Evolutionary conservation across 2,888 invertebrate species (phyloP).

Genomic region (Caenorhabditis japonica): DNA sequence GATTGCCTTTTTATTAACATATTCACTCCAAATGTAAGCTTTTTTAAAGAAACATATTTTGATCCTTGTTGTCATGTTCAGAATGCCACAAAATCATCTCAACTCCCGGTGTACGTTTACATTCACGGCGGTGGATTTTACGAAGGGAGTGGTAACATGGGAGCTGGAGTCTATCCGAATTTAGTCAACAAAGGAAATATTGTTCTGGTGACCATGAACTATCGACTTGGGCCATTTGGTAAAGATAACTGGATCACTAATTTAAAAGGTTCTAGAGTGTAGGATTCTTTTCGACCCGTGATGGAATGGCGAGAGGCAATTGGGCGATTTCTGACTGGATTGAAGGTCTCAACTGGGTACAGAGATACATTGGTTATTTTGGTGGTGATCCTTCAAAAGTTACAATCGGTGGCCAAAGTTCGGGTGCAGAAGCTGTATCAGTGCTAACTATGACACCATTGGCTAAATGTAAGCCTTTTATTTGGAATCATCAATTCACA

Average conservation of each 20-base stretch:
- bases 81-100: slow-evolving; percentile 45
- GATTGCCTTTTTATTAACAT: slow-evolving; percentile 59
- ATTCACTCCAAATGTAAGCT: slow-evolving; percentile 48
- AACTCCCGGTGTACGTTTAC: slow-evolving; percentile 55
- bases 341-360: slow-evolving; percentile 55
- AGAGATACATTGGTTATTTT: slow-evolving; percentile 54
- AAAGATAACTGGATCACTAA: no score
- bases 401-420: slow-evolving; percentile 59
- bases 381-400: slow-evolving; percentile 56
- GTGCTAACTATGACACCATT: slow-evolving; percentile 40
- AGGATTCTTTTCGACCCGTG: slow-evolving; percentile 60
- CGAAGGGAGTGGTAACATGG: slow-evolving; percentile 53
- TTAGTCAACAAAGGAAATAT: slow-evolving; percentile 52
- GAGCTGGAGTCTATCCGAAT: slow-evolving; percentile 54
- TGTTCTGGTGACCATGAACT: slow-evolving; percentile 54
- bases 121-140: slow-evolving; percentile 60
- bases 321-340: slow-evolving; percentile 57
- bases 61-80: slow-evolving; percentile 12
- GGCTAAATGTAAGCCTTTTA: slow-evolving; percentile 38
- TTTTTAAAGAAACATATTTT: background rate
- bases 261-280: no score
- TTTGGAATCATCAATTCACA: no score
- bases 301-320: slow-evolving; percentile 54
- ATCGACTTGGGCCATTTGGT: slow-evolving; percentile 59
- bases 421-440: slow-evolving; percentile 60